Conservation (phyloP, 2,797 vertebrate genomes). For the Coregonus ussuriensis region DNA sequence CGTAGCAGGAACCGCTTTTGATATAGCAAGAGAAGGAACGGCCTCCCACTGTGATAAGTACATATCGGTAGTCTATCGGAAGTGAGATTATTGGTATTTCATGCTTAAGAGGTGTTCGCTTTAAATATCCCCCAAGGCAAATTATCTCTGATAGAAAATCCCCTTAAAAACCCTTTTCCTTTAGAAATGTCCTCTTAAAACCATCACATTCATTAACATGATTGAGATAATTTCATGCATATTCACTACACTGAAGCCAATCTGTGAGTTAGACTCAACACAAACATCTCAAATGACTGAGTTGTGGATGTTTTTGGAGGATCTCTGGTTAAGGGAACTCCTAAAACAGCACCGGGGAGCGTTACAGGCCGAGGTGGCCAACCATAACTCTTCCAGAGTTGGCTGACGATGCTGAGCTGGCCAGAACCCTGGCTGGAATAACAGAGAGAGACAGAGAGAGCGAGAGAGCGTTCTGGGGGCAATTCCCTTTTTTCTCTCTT, state of each 20-base stretch:
- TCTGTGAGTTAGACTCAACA: constrained; percentile 1
- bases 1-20: no score
- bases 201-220: neutral
- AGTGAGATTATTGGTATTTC: no score
- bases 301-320: constrained; percentile 8
- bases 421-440: constrained; percentile 19
- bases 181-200: neutral
- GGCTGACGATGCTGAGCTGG: neutral
- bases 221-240: neutral
- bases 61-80: no score
- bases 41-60: no score
- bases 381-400: constrained; percentile 13
- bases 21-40: no score
- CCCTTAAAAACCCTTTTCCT: neutral
- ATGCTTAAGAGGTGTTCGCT: neutral
- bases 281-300: constrained; percentile 6
- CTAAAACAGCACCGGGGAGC: constrained; percentile 13
- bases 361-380: constrained; percentile 10
- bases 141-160: constrained; percentile 2
- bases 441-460: constrained; percentile 5
- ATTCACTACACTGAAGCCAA: neutral
- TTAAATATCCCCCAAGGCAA: neutral
- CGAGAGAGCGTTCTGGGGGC: neutral
- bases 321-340: constrained; percentile 1
- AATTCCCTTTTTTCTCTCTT: constrained; percentile 1